These are phyloP conservation scores for Nothoprocta pentlandii DNA, from an alignment of 2,113 vertebrate species.

Conservation along the genomic window DNA sequence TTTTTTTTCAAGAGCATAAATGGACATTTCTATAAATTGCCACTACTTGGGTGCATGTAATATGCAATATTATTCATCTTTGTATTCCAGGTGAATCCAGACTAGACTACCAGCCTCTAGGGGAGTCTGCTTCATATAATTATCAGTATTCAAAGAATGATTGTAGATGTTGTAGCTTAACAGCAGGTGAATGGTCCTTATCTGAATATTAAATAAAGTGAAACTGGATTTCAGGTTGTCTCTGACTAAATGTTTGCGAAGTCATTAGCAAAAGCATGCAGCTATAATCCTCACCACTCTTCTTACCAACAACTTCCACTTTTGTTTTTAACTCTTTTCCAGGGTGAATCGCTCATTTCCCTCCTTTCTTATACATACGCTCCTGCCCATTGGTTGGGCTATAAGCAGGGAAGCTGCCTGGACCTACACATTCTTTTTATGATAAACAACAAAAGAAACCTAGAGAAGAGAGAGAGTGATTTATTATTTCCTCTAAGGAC, in stretches of 20 bases:
- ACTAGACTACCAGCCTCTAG: slow-evolving; percentile 71
- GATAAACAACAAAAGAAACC: slow-evolving; percentile 19
- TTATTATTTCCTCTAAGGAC: slow-evolving; percentile 44
- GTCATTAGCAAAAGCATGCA: slow-evolving; percentile 56
- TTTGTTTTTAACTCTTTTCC: slow-evolving; percentile 50
- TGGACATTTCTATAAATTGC: slow-evolving; percentile 69
- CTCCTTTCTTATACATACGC: not conserved
- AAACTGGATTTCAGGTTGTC: slow-evolving; percentile 68
- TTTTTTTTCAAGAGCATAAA: slow-evolving; percentile 50
- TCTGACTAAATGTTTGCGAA: slow-evolving; percentile 67
- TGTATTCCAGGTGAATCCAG: slow-evolving; percentile 76
- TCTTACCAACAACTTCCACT: slow-evolving; percentile 43
- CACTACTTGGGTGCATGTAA: slow-evolving; percentile 66
- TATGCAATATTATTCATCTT: slow-evolving; percentile 74
- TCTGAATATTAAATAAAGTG: slow-evolving; percentile 78
- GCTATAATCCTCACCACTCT: slow-evolving; percentile 41
- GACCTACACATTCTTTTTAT: not conserved
- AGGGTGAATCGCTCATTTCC: slow-evolving; percentile 29
- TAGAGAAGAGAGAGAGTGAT: slow-evolving; percentile 15
- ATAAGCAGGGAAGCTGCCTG: slow-evolving; percentile 34
- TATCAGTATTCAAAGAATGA: slow-evolving; percentile 78
- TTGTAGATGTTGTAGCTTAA: slow-evolving; percentile 76
- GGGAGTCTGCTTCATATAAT: slow-evolving; percentile 76
- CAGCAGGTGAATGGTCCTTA: slow-evolving; percentile 77
- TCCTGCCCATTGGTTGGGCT: slow-evolving; percentile 9